A percentile compares a stretch with the other conserved stretches of the same genome.
These are phyloP conservation scores for Ianthella basta DNA, from an alignment of 37 sponge, comb jelly and placozoan genomes.

Conservation along the genomic window DNA sequence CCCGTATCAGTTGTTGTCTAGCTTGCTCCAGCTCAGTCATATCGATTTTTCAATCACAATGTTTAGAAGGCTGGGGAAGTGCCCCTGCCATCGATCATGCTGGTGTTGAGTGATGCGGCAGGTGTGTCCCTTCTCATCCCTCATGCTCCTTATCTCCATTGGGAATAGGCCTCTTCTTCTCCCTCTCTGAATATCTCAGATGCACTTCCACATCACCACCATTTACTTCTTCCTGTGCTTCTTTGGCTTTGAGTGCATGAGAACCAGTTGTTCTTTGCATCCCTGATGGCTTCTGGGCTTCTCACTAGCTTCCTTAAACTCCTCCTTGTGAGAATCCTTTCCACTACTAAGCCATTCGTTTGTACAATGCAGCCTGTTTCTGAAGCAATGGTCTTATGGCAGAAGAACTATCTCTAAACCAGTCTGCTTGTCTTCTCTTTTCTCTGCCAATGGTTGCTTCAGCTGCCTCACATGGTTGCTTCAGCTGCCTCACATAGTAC, in stretches of 20 bases:
- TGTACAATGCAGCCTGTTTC: neutral
- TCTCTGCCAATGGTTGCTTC: constrained; percentile 34
- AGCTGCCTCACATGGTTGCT: constrained; percentile 16
- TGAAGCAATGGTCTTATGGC: neutral
- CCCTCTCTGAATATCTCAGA: neutral
- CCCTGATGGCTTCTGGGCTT: neutral
- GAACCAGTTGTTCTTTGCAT: neutral
- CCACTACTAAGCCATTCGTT: neutral
- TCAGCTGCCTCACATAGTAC: constrained; percentile 5
- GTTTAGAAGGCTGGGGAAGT: constrained; percentile 11
- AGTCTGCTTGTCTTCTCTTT: constrained; percentile 36
- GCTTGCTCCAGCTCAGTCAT: neutral
- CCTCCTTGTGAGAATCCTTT: neutral
- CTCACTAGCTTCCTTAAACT: constrained; percentile 10
- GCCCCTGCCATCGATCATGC: constrained; percentile 6
- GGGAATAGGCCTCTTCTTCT: neutral
- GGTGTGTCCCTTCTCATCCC: constrained; percentile 13
- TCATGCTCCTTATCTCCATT: neutral
- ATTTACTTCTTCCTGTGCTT: neutral
- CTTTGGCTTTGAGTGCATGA: neutral
- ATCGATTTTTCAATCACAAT: neutral
- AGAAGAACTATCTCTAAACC: constrained; percentile 34
- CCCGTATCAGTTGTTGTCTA: neutral
- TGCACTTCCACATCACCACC: neutral
- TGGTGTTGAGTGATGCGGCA: neutral